A percentile compares a stretch with the other conserved stretches of the same genome.
These are phyloP conservation scores for Polydrusus tereticollis DNA, from an alignment of 2,888 invertebrate species.

Conservation along the genomic window DNA sequence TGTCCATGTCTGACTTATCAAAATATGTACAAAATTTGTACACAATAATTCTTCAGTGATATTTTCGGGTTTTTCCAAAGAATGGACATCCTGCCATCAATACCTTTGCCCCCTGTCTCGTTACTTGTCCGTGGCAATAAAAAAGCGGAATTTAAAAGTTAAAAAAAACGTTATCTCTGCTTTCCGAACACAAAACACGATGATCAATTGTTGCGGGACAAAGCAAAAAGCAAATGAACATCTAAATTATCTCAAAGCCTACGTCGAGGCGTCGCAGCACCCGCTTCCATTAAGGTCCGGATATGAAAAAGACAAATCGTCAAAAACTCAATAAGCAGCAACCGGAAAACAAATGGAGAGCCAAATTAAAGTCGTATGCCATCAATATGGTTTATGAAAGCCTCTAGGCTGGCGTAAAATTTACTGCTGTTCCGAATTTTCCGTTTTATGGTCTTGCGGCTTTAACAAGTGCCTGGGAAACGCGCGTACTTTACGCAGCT, in stretches of 20 bases:
- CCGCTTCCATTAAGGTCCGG: constrained; percentile 13
- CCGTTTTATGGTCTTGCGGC: constrained; percentile 61
- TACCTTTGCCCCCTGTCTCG: neutral
- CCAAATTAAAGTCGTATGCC: constrained; percentile 51
- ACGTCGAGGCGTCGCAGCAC: neutral
- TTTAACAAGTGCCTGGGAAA: constrained; percentile 59
- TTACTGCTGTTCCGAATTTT: constrained; percentile 57
- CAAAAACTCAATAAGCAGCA: constrained; percentile 26
- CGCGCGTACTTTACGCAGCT: constrained; percentile 47
- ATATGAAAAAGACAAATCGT: constrained; percentile 39
- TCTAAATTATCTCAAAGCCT: constrained; percentile 27
- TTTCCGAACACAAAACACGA: constrained; percentile 4
- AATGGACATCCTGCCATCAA: neutral
- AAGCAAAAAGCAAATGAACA: constrained; percentile 26
- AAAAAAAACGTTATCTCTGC: constrained; percentile 9
- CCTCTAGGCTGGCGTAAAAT: constrained; percentile 49
- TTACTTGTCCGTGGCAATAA: neutral
- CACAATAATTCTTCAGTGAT: too few species aligned
- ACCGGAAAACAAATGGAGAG: constrained; percentile 36
- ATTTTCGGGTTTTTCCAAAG: too few species aligned
- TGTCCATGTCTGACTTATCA: too few species aligned
- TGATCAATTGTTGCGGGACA: constrained; percentile 26
- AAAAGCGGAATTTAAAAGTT: neutral
- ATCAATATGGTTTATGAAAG: constrained; percentile 55
- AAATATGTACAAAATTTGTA: too few species aligned